Conservation (phyloP, 1,140 invertebrate genomes). For the Paraescarpia echinospica region DNA sequence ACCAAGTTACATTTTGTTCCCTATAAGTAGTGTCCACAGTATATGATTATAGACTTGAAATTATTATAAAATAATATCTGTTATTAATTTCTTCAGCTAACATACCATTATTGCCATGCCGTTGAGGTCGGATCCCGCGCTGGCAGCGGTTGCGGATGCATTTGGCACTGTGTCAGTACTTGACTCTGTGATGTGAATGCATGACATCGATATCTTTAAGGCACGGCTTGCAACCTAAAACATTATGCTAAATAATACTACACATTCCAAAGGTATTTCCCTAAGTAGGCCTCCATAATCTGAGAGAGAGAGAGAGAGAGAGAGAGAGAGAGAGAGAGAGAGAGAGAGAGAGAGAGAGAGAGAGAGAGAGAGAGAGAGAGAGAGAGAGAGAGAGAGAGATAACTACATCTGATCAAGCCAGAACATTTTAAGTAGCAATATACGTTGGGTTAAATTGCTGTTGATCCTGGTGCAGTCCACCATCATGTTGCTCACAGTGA, state of each 20-base stretch:
- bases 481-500: too few species aligned
- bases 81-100: slow-evolving; percentile 26
- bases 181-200: slow-evolving; percentile 87
- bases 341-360: too few species aligned
- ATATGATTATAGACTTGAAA: too few species aligned
- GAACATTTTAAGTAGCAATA: too few species aligned
- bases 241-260: not conserved
- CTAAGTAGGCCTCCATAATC: not conserved
- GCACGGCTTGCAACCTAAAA: slow-evolving; percentile 61
- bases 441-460: too few species aligned
- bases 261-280: not conserved
- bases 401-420: too few species aligned
- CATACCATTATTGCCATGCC: slow-evolving; percentile 87
- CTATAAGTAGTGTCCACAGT: too few species aligned
- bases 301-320: not conserved
- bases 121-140: slow-evolving; percentile 88
- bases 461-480: too few species aligned
- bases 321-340: too few species aligned
- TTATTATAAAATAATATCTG: slow-evolving; percentile 14
- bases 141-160: slow-evolving; percentile 88
- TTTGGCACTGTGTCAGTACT: slow-evolving; percentile 93
- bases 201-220: slow-evolving; percentile 72
- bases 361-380: too few species aligned
- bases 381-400: too few species aligned
- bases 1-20: too few species aligned